Evolutionary conservation across 1,140 invertebrate species (phyloP).

Genomic region (Fopius arisanus): DNA sequence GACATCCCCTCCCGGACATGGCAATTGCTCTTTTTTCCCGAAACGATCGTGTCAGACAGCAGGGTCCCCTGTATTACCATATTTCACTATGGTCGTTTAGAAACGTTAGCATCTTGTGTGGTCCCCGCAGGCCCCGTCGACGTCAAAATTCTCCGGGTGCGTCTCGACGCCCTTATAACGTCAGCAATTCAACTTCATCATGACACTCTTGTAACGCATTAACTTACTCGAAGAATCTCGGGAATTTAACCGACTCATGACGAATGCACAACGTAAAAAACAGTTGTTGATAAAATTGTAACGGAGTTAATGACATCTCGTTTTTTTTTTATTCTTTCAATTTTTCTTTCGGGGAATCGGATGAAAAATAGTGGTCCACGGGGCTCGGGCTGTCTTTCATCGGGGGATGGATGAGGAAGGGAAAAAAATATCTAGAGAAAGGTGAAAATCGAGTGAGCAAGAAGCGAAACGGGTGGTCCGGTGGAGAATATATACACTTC

Average conservation of each 20-base stretch:
- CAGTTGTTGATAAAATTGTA: neutral
- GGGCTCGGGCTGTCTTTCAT: slow-evolving; percentile 12
- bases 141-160: slow-evolving; percentile 43
- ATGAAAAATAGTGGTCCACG: neutral
- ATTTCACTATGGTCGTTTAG: slow-evolving; percentile 58
- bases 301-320: too few relatives aligned
- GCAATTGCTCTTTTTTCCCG: slow-evolving; percentile 6
- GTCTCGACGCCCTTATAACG: slow-evolving; percentile 38
- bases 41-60: slow-evolving; percentile 27
- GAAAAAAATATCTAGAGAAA: slow-evolving; percentile 26
- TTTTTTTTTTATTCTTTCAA: too few relatives aligned
- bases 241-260: neutral
- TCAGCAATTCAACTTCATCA: slow-evolving; percentile 1
- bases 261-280: neutral
- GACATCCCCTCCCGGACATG: neutral
- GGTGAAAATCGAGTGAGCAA: slow-evolving; percentile 31
- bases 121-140: slow-evolving; percentile 15
- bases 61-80: slow-evolving; percentile 50
- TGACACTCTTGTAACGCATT: neutral
- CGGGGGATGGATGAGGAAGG: neutral
- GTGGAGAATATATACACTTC: slow-evolving; percentile 35
- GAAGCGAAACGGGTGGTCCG: slow-evolving; percentile 42
- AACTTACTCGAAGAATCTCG: neutral
- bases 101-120: slow-evolving; percentile 33
- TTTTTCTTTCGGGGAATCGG: too few relatives aligned